Base-by-base conservation (phyloP, 2,888 invertebrate genomes). In the Eilema caniola region DNA sequence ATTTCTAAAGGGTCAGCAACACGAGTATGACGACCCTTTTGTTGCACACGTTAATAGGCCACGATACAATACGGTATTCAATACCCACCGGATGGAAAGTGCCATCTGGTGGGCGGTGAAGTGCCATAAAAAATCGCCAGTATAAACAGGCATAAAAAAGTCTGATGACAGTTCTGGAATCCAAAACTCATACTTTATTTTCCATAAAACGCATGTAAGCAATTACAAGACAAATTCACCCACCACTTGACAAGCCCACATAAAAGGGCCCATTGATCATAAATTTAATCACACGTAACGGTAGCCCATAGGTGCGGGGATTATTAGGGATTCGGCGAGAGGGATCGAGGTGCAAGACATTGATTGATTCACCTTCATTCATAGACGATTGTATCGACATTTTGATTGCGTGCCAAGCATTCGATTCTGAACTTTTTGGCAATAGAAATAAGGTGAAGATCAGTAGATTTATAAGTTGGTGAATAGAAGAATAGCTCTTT, bases 301-400 rank as follows among this genome's bases (percentile, higher is more conserved):
- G 77, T 79, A 73, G 71, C 79, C 67, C 75, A 75, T 78, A 82
- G 83, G 85, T 67, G 66, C 66, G 71, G 73, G 79, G 81, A 81
- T 81, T 81, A 81, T 82, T 78, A 80, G 77, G 75, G 83, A 60
- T 78, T 70, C 69, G 63, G 83, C 75, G 83, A 86, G 86, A 88
- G 78, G 84, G 85, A 88, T 86, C 78, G 85, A 85, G 83, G 82
- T 80, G 76, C 67, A 67, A 78, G 90, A 90, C 91, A 87, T 87
- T 90, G 90, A 90, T 90, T 88, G 90, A 90, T 90, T 84, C 83
- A 89, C 87, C 88, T 89, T 77, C 81, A 79, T 83, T 81, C 82
- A 80, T 78, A 73, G 73, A 78, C 75, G 78, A 81, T 79, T 85
- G 79, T 82, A 82, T 82, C 78, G 79, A 76, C 75, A 77, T 67